Evolutionary conservation across 2,888 invertebrate genomes (phyloP).

Genomic region (Peribatodes rhomboidaria): DNA sequence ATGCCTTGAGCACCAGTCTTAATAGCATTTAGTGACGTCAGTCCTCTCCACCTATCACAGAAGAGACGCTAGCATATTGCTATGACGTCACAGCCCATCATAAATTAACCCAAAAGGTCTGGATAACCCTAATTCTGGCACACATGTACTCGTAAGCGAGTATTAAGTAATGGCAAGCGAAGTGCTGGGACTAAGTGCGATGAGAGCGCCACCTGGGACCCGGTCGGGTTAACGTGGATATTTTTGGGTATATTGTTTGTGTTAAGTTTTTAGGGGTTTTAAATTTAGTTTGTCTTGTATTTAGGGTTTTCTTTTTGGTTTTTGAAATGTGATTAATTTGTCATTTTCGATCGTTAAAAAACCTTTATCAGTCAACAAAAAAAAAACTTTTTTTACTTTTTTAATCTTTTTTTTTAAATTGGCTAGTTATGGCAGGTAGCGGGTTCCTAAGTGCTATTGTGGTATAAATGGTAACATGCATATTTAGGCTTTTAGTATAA

Average conservation of each 20-base stretch:
- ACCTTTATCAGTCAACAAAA: too few species aligned
- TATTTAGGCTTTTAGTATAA: too few species aligned
- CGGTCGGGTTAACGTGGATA: slow-evolving; percentile 20
- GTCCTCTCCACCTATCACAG: not conserved
- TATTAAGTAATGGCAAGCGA: slow-evolving; percentile 33
- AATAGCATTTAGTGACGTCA: too few species aligned
- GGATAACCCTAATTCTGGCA: slow-evolving; percentile 33
- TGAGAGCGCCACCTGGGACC: slow-evolving; percentile 27
- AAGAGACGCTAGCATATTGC: not conserved
- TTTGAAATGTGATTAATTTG: too few species aligned
- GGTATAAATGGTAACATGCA: too few species aligned
- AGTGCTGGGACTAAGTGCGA: slow-evolving; percentile 30
- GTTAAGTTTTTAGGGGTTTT: not conserved
- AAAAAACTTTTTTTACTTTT: too few species aligned
- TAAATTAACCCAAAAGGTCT: slow-evolving; percentile 34
- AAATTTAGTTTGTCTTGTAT: not conserved
- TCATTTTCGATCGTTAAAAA: too few species aligned
- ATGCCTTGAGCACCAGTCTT: too few species aligned
- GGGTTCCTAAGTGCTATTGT: too few species aligned
- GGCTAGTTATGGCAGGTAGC: too few species aligned
- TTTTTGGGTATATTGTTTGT: slow-evolving; percentile 11
- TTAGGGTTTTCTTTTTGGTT: too few species aligned
- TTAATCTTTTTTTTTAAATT: too few species aligned
- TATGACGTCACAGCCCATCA: slow-evolving; percentile 19
- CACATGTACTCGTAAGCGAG: slow-evolving; percentile 21